Evolutionary conservation across 2,888 invertebrate genomes (phyloP), one percentile per base, ranked within the genome.

Genomic region (Amphipoea oculea): DNA sequence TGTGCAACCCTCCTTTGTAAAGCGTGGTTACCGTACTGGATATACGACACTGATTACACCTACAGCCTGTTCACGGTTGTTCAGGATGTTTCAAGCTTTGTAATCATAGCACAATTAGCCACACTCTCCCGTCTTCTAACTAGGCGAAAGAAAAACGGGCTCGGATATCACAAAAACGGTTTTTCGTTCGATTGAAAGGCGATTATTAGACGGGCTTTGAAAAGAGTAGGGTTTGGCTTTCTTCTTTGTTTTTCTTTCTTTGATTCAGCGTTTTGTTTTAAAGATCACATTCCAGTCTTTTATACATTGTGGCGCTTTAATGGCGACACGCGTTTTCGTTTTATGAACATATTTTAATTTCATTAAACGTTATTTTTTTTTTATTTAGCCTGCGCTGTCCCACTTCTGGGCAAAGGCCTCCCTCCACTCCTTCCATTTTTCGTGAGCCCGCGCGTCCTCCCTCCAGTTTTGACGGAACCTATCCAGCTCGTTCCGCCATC

Each of bases 1-100:
- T 86, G 68, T 67, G 66, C 36, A 23, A 51, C 45, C 12, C 14
- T 71, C 80, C 75, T 76, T 73, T 75, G 74, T 80, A 11, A 66
- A 60, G 17, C 48, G 54, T 79, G 87, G 87, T 74, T 57, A 73
- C 77, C 62, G 23, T 71, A 66, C 80, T 79, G 84, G 88, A 82
- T 75, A 91, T 84, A 88, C 82, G 90, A 92, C 91, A 90, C 92
- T 91, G 90, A 92, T 92, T 92, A 91, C 90, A 85, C 76, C 79
- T 83, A 82, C 90, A 86, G 76, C 29, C 73, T 36, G 66, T 73
- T 36, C 65, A 75, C 74, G 70, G 66, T 84, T 72, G 84, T 84
- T 78, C 79, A 7, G 75, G 57, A 51, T 81, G 81, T 84, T 83
- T 81, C 77, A 81, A 79, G 78, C 87, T 83, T 82, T 89, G 88